Percentiles rank a stretch among this genome's conserved stretches.
These are phyloP conservation scores for Sylvicola cinctus DNA, from an alignment of 2,888 invertebrate species.

Conservation along the genomic window DNA sequence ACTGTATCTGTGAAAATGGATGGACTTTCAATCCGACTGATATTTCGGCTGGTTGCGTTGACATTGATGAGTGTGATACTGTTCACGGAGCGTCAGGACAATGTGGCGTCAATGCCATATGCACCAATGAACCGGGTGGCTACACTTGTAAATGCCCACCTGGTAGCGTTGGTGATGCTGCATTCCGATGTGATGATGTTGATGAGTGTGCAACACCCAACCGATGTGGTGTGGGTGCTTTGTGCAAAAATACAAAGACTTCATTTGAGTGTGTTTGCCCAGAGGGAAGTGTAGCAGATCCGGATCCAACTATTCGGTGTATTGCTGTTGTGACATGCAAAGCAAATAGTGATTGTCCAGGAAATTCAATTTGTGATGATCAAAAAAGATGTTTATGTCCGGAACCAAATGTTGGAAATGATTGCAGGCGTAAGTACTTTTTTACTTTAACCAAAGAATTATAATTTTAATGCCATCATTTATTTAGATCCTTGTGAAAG, in stretches of 20 bases:
- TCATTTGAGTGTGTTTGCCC: conserved; percentile 64
- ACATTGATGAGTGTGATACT: conserved; percentile 77
- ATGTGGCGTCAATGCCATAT: conserved; percentile 67
- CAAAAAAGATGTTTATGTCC: conserved; percentile 68
- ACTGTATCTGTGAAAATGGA: conserved; percentile 81
- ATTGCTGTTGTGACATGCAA: conserved; percentile 63
- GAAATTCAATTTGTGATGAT: conserved; percentile 67
- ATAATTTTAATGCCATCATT: conserved; percentile 1
- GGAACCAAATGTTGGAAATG: conserved; percentile 77
- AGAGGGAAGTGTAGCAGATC: conserved; percentile 60
- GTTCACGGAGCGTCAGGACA: conserved; percentile 56
- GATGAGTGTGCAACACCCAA: conserved; percentile 57
- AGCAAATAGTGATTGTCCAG: conserved; percentile 60
- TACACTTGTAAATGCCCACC: conserved; percentile 64
- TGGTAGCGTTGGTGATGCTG: conserved; percentile 71
- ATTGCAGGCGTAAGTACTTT: conserved; percentile 64
- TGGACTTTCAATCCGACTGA: conserved; percentile 84
- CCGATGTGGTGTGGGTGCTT: conserved; percentile 60
- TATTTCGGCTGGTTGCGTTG: conserved; percentile 75
- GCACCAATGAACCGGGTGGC: conserved; percentile 60
- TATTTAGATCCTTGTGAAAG: conserved; percentile 73
- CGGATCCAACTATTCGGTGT: conserved; percentile 63
- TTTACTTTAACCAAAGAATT: conserved; percentile 2
- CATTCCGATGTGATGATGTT: conserved; percentile 58
- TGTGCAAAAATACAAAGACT: conserved; percentile 59